Base-by-base conservation (phyloP, 2,888 invertebrate species). In the Fragum sueziense region DNA sequence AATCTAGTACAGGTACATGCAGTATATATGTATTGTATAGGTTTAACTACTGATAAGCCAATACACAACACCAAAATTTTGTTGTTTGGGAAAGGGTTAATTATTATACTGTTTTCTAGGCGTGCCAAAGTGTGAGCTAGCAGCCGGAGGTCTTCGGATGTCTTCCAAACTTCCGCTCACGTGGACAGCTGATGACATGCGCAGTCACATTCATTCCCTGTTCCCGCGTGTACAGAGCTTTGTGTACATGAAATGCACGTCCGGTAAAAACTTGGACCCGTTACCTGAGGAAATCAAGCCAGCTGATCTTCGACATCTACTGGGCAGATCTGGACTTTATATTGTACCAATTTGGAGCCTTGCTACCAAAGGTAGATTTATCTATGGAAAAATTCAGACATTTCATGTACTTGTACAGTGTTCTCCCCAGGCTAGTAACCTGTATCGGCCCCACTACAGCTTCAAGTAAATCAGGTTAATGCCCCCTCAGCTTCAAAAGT, bases 341-440 rank as follows among this genome's bases (percentile, higher is more conserved):
- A 77, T 84, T 27, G 72, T 84, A 25, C 84, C 84, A 0, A 76
- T 75, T n/a, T 4, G 84, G 79, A 27, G 62, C 79, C 14, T 75
- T 84, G 1, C 52, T 81, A 29, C 81, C 84, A 27, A 84, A 81
- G 77, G 84, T 84, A 71, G n/a, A n/a, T n/a, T n/a, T n/a, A n/a
- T n/a, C n/a, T n/a, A n/a, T n/a, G n/a, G n/a, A n/a, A n/a, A n/a
- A n/a, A n/a, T n/a, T n/a, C n/a, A n/a, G n/a, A n/a, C n/a, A n/a
- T n/a, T n/a, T n/a, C n/a, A n/a, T n/a, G n/a, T n/a, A n/a, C n/a
- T n/a, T n/a, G n/a, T n/a, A n/a, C n/a, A n/a, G n/a, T n/a, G n/a
- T n/a, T n/a, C n/a, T n/a, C n/a, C n/a, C n/a, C n/a, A n/a, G n/a
- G n/a, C n/a, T n/a, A n/a, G n/a, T n/a, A n/a, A n/a, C n/a, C n/a